Conservation (phyloP, 2,797 vertebrate species). For the Peromyscus melanophrys region DNA sequence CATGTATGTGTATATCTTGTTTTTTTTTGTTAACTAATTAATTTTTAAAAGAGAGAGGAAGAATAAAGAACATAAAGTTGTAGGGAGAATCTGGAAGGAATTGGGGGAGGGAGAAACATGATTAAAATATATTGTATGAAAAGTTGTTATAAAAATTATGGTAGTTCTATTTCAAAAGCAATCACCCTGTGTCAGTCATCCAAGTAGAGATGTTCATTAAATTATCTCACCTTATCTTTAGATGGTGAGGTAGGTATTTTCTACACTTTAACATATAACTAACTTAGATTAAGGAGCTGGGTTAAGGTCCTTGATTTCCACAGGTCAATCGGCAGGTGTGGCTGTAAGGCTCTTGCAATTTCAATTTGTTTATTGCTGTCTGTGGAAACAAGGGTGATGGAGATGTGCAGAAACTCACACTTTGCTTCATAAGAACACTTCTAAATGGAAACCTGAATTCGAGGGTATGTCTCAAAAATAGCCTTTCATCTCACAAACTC, state of each 20-base stretch:
- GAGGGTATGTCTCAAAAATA: neutral
- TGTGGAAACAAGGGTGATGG: neutral
- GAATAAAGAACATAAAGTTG: neutral
- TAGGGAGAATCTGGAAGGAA: neutral
- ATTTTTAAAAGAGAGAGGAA: neutral
- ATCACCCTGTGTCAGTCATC: neutral
- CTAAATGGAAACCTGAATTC: neutral
- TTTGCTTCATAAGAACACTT: neutral
- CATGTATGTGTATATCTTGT: neutral
- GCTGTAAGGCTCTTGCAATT: conserved; percentile 3
- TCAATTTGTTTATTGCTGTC: neutral
- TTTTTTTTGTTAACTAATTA: neutral
- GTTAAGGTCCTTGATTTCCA: conserved; percentile 2
- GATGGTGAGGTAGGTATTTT: conserved; percentile 46
- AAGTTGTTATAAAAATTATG: neutral
- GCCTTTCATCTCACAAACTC: neutral
- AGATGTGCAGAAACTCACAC: neutral
- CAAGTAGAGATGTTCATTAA: neutral
- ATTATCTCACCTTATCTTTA: conserved; percentile 54
- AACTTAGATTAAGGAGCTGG: conserved; percentile 3
- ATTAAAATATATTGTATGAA: neutral
- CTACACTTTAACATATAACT: conserved; percentile 64
- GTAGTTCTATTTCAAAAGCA: conserved; percentile 3
- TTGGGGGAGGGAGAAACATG: neutral
- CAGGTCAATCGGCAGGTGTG: neutral